Base-by-base conservation (phyloP, 2,113 vertebrate species). In the Chaetorhynchus papuensis region DNA sequence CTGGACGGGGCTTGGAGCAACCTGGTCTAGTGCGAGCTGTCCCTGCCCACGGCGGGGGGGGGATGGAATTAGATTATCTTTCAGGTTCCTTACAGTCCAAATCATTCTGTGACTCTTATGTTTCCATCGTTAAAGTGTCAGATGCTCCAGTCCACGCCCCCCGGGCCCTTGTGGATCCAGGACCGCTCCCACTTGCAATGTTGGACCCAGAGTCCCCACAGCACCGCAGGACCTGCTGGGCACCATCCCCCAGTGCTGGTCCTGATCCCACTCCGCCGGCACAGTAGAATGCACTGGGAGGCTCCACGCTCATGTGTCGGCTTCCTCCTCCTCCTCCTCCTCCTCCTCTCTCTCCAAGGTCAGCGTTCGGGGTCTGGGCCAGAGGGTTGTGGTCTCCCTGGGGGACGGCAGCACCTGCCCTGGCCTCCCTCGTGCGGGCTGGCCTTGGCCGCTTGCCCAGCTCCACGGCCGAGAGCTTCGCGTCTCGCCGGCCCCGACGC, bases 181-280 rank as follows among this genome's bases (percentile, higher is more conserved):
- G 26, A 18, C 17, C 5, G 7, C 11, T 78, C 37, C 18, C 9
- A 2, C 6, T n/a, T 15, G 20, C 33, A 31, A 2, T 24, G 3
- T 4, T 6, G 7, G 27, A 41, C 39, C 21, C 39, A 10, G 23
- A 21, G 9, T 30, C 27, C 31, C 11, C n/a, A 22, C 15, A 14
- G 28, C 21, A 0, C 17, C 4, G 1, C 2, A 18, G 37, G 23
- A 60, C 7, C 41, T 18, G 18, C 65, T 8, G 8, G 4, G 56
- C 2, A 7, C 13, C 1, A 0, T 21, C 23, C 22, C 16, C 8
- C 4, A 18, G 37, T 7, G 9, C 31, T 14, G 33, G 7, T 18
- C 31, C 33, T n/a, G 47, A 37, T 47, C 41, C 35, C 50, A 7
- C n/a, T 49, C 44, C 45, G 23, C 31, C 3, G 1, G 13, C 26